Evolutionary conservation across 1,140 invertebrate genomes (phyloP), one percentile per base, ranked within the genome.

Genomic region (Eriosoma lanigerum): DNA sequence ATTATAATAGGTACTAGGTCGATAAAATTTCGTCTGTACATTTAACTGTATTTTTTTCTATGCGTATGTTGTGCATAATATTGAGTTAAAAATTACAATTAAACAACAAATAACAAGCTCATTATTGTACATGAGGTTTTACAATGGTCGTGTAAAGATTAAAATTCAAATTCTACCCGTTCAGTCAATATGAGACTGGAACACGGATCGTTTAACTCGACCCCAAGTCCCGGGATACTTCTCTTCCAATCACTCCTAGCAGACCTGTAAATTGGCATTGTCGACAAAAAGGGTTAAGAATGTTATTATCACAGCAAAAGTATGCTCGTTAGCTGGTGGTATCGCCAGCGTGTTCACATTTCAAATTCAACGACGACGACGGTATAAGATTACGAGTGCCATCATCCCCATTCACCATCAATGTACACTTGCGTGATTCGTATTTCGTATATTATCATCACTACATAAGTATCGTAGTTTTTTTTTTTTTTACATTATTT

Each of bases 201-300:
- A 24, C 50, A 56, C 26, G 50, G 72, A 75, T 75, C 50, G 72
- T 75, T 75, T 75, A 75, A 75, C 72, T 75, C 72, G 21, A 1
- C 17, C 29, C 19, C 6, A 1, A 1, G 0, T 13, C 26, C 17
- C 0, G 13, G 12, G 58, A 50, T 72, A 1, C 13, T 12, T 38
- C 32, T 38, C 32, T 38, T 38, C 32, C 32, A 38, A 10, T 13
- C 21, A 1, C 56, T 0, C 66, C 32, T 4, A n/a, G 24, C 10
- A 46, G 32, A 5, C 68, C 24, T 3, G 17, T 21, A 72, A 72
- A 72, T 75, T 56, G 50, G 72, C 72, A 50, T 32, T 9, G 72
- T 54, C 29, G 72, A 50, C 72, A n/a, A 75, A 38, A 56, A 26
- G 50, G 72, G 26, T 56, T 32, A 54, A 56, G 72, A 75, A 75